Percentiles rank a stretch among this genome's conserved stretches.
These are phyloP conservation scores for Notarius quadriscutis DNA, from an alignment of 2,113 vertebrate genomes.

Conservation along the genomic window DNA sequence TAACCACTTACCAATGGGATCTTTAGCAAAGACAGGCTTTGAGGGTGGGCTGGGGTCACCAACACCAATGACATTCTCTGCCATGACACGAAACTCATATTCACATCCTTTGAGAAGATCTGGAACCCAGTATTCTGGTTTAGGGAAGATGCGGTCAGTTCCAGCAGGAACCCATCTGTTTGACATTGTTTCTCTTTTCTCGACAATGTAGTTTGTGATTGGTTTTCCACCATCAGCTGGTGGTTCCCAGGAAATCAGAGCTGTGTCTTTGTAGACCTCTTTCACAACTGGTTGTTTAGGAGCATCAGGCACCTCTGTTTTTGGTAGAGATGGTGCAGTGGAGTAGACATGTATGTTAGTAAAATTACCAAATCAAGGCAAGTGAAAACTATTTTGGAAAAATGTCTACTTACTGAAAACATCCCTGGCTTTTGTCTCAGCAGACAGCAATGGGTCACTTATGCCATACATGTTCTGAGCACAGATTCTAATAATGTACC, in stretches of 20 bases:
- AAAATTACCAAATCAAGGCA: not conserved
- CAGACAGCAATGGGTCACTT: slow-evolving; percentile 90
- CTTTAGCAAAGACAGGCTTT: slow-evolving; percentile 92
- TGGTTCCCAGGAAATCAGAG: slow-evolving; percentile 89
- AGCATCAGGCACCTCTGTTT: slow-evolving; percentile 89
- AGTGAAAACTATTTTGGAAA: not conserved
- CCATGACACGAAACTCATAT: slow-evolving; percentile 96
- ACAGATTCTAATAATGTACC: slow-evolving; percentile 93
- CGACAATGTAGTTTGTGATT: slow-evolving; percentile 92
- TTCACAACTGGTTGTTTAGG: slow-evolving; percentile 88
- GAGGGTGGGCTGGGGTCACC: slow-evolving; percentile 95
- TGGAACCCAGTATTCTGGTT: slow-evolving; percentile 87
- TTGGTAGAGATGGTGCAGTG: slow-evolving; percentile 41
- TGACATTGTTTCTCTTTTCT: slow-evolving; percentile 97
- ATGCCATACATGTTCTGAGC: slow-evolving; percentile 96
- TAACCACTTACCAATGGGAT: slow-evolving; percentile 85
- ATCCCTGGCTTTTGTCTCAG: slow-evolving; percentile 90
- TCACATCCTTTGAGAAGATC: slow-evolving; percentile 93
- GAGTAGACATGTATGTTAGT: not conserved
- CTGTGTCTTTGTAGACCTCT: slow-evolving; percentile 88
- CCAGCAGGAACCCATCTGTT: slow-evolving; percentile 82
- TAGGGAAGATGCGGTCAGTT: slow-evolving; percentile 82
- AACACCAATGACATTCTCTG: slow-evolving; percentile 91
- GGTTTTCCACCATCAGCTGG: slow-evolving; percentile 96
- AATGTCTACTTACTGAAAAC: slow-evolving; percentile 85